Percentiles rank a stretch among this genome's conserved stretches.
These are phyloP conservation scores for Sceloporus tristichus DNA, from an alignment of 2,113 vertebrate genomes.

Conservation along the genomic window DNA sequence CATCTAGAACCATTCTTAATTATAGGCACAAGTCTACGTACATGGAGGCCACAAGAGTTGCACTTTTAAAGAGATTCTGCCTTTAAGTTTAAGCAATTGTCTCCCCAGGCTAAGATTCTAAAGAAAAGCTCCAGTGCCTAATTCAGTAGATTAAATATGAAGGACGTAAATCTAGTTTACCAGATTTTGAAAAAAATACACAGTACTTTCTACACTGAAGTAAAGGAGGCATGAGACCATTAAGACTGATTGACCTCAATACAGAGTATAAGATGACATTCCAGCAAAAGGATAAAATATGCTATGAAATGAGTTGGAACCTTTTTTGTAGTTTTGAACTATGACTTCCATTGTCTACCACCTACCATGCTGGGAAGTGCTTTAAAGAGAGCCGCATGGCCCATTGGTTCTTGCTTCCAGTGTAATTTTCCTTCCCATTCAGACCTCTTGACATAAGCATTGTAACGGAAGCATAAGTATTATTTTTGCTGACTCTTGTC, in stretches of 20 bases:
- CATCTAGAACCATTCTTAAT: neutral
- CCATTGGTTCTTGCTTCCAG: neutral
- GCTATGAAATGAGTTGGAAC: neutral
- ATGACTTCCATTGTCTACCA: no score
- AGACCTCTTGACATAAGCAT: neutral
- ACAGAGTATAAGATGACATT: neutral
- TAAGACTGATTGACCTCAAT: neutral
- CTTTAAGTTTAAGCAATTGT: neutral
- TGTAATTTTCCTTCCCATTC: accelerated
- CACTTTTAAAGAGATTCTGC: neutral
- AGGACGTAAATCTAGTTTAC: neutral
- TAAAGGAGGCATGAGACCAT: neutral
- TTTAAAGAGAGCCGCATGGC: neutral
- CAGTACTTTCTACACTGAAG: neutral
- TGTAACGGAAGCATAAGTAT: neutral
- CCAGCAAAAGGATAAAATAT: neutral
- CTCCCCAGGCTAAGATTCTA: neutral
- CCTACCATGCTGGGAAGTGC: no score
- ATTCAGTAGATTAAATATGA: neutral
- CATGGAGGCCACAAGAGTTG: neutral
- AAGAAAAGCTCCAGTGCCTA: neutral
- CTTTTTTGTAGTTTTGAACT: no score
- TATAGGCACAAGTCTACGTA: neutral
- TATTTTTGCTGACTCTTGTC: neutral
- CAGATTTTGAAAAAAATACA: neutral